phyloP scores from a whole-genome alignment of 2,888 invertebrate species.

The Acanthococcus lagerstroemiae region DNA sequence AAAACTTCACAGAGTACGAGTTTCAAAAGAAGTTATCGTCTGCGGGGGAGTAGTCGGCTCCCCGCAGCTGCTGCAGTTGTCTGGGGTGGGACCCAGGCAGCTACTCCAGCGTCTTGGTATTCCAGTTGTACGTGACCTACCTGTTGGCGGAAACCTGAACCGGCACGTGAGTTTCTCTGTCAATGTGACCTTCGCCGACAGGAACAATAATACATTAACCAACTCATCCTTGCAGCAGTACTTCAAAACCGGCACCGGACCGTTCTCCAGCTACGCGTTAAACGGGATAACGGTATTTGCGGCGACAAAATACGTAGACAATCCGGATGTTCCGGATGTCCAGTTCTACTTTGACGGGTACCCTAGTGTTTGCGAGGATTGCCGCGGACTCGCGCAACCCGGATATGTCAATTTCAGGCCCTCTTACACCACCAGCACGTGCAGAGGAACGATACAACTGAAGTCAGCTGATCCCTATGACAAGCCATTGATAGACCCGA shows the following conservation, averaged over 20 bases:
- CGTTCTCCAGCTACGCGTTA: conserved; percentile 43
- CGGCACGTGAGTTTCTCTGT: conserved; percentile 45
- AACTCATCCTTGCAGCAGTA: conserved; percentile 40
- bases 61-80: conserved; percentile 58
- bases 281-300: conserved; percentile 44
- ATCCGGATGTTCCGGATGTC: conserved; percentile 41
- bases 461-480: conserved; percentile 44
- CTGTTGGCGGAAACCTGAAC: conserved; percentile 50
- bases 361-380: neutral
- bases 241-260: conserved; percentile 41
- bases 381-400: conserved; percentile 32
- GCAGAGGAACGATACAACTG: conserved; percentile 41
- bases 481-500: conserved; percentile 46
- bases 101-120: conserved; percentile 45
- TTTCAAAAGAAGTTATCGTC: conserved; percentile 53
- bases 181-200: conserved; percentile 32
- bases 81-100: conserved; percentile 51
- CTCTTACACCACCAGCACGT: conserved; percentile 41
- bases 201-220: conserved; percentile 36
- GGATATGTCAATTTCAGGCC: conserved; percentile 34
- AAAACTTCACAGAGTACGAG: conserved; percentile 45
- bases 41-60: conserved; percentile 56
- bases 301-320: conserved; percentile 41
- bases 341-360: conserved; percentile 44
- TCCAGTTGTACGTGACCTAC: conserved; percentile 43